Evolutionary conservation across 1,140 invertebrate genomes (phyloP).

Genomic region (Diachasma alloeum): DNA sequence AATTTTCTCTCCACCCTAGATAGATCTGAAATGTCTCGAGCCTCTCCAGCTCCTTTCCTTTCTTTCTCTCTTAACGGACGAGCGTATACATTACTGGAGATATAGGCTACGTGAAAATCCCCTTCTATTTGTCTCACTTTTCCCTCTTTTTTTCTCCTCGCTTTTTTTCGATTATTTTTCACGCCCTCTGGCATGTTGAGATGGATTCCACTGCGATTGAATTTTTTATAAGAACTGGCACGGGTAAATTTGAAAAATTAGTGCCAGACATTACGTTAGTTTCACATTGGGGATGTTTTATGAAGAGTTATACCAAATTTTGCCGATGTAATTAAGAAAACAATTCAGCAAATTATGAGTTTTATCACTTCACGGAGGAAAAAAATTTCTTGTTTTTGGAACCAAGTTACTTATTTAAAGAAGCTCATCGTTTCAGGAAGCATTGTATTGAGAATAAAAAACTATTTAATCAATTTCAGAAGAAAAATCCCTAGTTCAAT

Average conservation of each 20-base stretch:
- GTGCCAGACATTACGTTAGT: too few relatives aligned
- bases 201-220: not conserved
- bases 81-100: conserved; percentile 3
- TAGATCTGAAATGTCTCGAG: conserved; percentile 63
- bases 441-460: too few relatives aligned
- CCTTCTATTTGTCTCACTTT: conserved; percentile 23
- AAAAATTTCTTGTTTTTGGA: too few relatives aligned
- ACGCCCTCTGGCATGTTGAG: not conserved
- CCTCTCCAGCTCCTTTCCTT: conserved; percentile 34
- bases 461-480: too few relatives aligned
- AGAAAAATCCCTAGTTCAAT: too few relatives aligned
- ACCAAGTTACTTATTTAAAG: too few relatives aligned
- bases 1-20: conserved; percentile 65
- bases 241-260: not conserved
- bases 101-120: conserved; percentile 27
- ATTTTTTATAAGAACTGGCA: not conserved
- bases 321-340: too few relatives aligned
- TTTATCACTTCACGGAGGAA: too few relatives aligned
- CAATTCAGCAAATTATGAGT: too few relatives aligned
- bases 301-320: too few relatives aligned
- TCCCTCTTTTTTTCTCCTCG: not conserved
- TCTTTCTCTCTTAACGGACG: not conserved
- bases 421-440: too few relatives aligned
- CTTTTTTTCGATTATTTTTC: not conserved
- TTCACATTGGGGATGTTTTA: too few relatives aligned